Base-by-base conservation (phyloP, 1,140 invertebrate genomes). In the Lineus longissimus region DNA sequence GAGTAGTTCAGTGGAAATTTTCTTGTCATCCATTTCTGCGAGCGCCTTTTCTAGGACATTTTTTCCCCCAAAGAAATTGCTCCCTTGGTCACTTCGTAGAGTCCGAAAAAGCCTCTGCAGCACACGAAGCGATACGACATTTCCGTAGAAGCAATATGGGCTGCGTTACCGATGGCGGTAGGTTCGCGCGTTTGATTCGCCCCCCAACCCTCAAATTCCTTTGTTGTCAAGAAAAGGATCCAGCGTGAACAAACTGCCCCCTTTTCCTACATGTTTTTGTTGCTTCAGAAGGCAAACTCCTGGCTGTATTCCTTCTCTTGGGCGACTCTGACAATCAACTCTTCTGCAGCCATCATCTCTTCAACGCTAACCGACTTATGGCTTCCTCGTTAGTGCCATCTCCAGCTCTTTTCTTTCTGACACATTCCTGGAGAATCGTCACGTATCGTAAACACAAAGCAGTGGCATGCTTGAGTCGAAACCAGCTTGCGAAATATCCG, bases 91-190 rank as follows among this genome's bases (percentile, higher is more conserved):
- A 17, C 31, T 43, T 43, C 59, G 59, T 4, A 60, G 25, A 60
- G 40, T 43, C 59, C 19, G 11, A 60, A 17, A 11, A 33, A 36
- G 11, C 59, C 59, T 19, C 33, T 40, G n/a, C 33, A 15, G 11
- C 31, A 31, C n/a, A 84, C 73, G 27, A 43, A 60, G 17, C 59
- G 13, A 66, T 25, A 36, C 63, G 65, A 25, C 36, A 2, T 1
- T 25, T 29, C 22, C 33, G 41, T 29, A 55, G 65, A n/a, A 66
- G 54, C 6, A 63, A 64, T 11, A 59, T 31, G 7, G 65, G 65
- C 31, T 66, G 65, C 41, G 58, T 63, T 19, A 63, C 43, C 2
- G 11, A 9, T 15, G 19, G n/a, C 25, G 23, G 15, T 15, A 7
- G n/a, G 2, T 30, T 22, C 1, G 59, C 29, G 11, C 65, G 54